Conservation (phyloP, 1,140 invertebrate species). For the Leptinotarsa defecta region DNA sequence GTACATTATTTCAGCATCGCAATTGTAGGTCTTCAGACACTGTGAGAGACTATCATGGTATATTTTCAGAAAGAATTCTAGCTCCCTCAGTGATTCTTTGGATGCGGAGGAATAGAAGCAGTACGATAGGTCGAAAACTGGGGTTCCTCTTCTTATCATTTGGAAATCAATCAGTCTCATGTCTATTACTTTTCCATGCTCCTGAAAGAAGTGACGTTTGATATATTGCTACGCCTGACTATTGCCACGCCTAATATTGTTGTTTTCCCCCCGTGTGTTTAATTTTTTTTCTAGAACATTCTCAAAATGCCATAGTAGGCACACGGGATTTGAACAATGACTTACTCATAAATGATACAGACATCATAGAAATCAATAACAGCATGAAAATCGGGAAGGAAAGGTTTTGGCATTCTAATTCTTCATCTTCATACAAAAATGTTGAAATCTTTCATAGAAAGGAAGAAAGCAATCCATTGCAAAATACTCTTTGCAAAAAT, state of each 20-base stretch:
- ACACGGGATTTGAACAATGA: too few species aligned
- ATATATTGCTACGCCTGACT: too few species aligned
- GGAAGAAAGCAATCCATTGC: too few species aligned
- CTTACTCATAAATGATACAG: too few species aligned
- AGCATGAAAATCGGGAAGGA: too few species aligned
- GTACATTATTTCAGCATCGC: slow-evolving; percentile 56
- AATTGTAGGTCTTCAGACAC: slow-evolving; percentile 54
- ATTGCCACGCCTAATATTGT: too few species aligned
- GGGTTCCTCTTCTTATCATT: slow-evolving; percentile 60
- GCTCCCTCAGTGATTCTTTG: slow-evolving; percentile 56
- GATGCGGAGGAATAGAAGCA: slow-evolving; percentile 63
- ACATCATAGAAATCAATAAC: too few species aligned
- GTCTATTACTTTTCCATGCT: slow-evolving; percentile 15
- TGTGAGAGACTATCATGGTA: slow-evolving; percentile 61
- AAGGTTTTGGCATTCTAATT: too few species aligned
- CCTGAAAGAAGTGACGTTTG: slow-evolving; percentile 13
- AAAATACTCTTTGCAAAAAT: too few species aligned
- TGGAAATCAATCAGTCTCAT: slow-evolving; percentile 61
- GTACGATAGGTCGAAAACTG: slow-evolving; percentile 63
- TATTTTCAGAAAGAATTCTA: slow-evolving; percentile 58
- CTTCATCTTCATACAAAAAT: too few species aligned
- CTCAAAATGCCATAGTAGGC: too few species aligned
- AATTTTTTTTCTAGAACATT: neutral
- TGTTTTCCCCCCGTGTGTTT: neutral
- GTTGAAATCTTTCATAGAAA: too few species aligned